Evolutionary conservation across 2,888 invertebrate species (phyloP), one percentile per base, ranked within the genome.

Genomic region (Noctua comes): DNA sequence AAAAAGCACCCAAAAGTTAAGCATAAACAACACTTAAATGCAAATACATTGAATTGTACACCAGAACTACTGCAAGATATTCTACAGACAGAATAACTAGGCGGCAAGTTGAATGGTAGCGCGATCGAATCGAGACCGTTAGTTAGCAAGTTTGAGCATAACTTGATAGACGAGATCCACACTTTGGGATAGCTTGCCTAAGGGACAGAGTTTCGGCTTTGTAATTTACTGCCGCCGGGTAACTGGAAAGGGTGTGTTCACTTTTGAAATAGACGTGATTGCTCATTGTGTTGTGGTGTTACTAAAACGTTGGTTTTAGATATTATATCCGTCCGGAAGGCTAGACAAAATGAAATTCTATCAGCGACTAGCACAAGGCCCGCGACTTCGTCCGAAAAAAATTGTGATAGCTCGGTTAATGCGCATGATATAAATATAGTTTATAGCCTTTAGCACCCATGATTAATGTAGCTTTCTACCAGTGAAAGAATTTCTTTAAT

Each of bases 81-180:
- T 46, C 59, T 48, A 40, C 24, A 24, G 40, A 54, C 31, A 46
- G 59, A 72, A 73, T 71, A 77, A 57, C 77, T 72, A 78, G 89
- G 75, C 82, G 74, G 69, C 78, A 86, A 86, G 71, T 79, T 88
- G 87, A 87, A 88, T 85, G 68, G 81, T 77, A 76, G 69, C 80
- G 72, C 11, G 83, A 84, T 85, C 70, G 79, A 81, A 81, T 82
- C 57, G 75, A 79, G 79, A 77, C 72, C 76, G 75, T 83, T 83
- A 78, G 85, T 88, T 89, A 88, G 80, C 48, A 82, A 90, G 83
- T 88, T 88, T 79, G 73, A 16, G 79, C 76, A 83, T 77, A 85
- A 83, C 81, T 89, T 82, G 75, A 88, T 82, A 79, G 81, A 80
- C 69, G 69, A 78, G 89, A 83, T 80, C 73, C 46, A 79, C 74